Evolutionary conservation across 2,888 invertebrate species (phyloP).

Genomic region (Augiades crinisus): DNA sequence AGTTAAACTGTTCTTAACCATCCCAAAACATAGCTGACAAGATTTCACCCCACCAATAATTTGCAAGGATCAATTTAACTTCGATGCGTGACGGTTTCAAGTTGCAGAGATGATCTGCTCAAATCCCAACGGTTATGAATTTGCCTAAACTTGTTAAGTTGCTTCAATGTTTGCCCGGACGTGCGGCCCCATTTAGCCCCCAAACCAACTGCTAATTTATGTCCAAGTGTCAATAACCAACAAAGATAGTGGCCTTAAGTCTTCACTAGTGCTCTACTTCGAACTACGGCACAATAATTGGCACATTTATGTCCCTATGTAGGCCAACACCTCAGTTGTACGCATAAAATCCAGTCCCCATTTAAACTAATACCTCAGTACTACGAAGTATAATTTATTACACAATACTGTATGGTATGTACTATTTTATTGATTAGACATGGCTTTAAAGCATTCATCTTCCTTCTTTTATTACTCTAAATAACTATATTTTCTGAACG

Average conservation of each 20-base stretch:
- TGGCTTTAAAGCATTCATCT: too few relatives aligned
- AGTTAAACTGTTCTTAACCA: too few relatives aligned
- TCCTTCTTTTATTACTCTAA: too few relatives aligned
- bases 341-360: background rate
- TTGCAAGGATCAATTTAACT: conserved; percentile 2
- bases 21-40: background rate
- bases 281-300: background rate
- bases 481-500: too few relatives aligned
- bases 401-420: too few relatives aligned
- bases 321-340: background rate
- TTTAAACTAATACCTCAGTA: too few relatives aligned
- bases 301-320: background rate
- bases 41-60: background rate
- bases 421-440: too few relatives aligned
- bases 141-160: conserved; percentile 77
- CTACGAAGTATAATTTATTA: too few relatives aligned
- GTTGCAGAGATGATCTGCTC: conserved; percentile 37
- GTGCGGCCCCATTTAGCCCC: conserved; percentile 73
- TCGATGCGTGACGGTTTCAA: conserved; percentile 15
- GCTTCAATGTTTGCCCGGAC: conserved; percentile 74
- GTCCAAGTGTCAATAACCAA: conserved; percentile 52
- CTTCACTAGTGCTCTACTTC: background rate
- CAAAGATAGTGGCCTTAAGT: background rate
- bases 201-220: conserved; percentile 69
- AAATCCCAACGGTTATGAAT: conserved; percentile 70